Percentiles rank a stretch among this genome's conserved stretches.
These are phyloP conservation scores for Bos taurus DNA, from an alignment of 2,113 vertebrate genomes.

Conservation along the genomic window DNA sequence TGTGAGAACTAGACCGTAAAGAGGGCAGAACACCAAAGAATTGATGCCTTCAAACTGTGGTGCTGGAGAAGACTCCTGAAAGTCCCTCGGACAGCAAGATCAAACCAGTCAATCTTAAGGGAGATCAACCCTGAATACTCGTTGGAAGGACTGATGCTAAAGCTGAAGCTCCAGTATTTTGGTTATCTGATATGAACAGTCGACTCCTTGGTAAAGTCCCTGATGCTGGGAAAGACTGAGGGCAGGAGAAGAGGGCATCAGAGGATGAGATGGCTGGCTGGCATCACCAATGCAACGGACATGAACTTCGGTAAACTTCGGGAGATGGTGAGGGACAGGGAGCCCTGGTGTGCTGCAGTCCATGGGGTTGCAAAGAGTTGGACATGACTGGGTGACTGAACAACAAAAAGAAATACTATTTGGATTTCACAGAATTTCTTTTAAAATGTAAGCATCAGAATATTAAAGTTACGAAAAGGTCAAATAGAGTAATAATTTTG, in stretches of 20 bases:
- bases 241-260: neutral
- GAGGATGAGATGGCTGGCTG: neutral
- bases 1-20: neutral
- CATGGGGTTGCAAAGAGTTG: neutral
- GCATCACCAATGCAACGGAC: neutral
- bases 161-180: neutral
- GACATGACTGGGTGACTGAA: neutral
- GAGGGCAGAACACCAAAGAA: accelerated
- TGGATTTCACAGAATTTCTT: neutral
- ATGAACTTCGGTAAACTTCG: neutral
- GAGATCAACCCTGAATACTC: neutral
- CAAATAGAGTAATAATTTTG: neutral
- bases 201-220: neutral
- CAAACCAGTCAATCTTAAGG: neutral
- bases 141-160: neutral
- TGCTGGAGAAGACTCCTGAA: neutral
- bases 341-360: neutral
- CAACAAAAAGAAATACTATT: neutral
- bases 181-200: neutral
- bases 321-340: neutral
- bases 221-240: neutral
- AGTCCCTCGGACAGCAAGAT: neutral
- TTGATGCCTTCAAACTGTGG: neutral
- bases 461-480: neutral
- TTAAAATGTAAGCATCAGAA: neutral